Evolutionary conservation across 1,140 invertebrate genomes (phyloP), one percentile per base, ranked within the genome.

Genomic region (Mamestra configurata): DNA sequence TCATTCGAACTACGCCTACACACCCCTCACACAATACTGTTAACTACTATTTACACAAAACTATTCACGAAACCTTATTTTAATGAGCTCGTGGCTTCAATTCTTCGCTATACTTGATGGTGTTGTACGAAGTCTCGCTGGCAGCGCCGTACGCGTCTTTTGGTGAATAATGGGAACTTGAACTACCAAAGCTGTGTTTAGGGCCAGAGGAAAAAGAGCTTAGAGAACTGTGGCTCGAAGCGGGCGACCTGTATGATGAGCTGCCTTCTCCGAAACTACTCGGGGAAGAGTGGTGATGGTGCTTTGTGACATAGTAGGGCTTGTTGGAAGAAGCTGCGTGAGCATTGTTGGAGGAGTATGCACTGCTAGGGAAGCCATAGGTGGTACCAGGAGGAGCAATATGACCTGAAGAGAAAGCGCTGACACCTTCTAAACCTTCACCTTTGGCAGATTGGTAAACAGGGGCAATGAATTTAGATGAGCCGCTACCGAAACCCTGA

Each of bases 101-200:
- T 73, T 93, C 92, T 73, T 93, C 90, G 79, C 93, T 95, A 78
- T 94, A 95, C 79, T 95, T 95, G 13, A 95, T 95, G 18, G 93
- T 95, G 79, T 95, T 94, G 72, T 95, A 95, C 4, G 88, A 82
- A 53, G 86, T 85, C 84, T 93, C 92, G 72, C 92, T 93, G 84
- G 89, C 89, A 20, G 92, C 86, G 2, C 92, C 92, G 18, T 93
- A 87, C 6, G 82, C 73, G 66, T 95, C 93, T 51, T 92, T 92
- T 35, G 91, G 85, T 35, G 87, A 59, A 49, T 91, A 94, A 37
- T 86, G 88, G 4, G 87, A 87, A 40, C 86, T 86, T 89, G 90
- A 66, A 31, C 92, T 84, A n/a, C 91, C 88, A 59, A 88, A 91
- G 57, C 88, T 91, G 70, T 93, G 90, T 85, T 94, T 95, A n/a